Base-by-base conservation (phyloP, 2,888 invertebrate genomes). In the Caenorhabditis macrosperma region DNA sequence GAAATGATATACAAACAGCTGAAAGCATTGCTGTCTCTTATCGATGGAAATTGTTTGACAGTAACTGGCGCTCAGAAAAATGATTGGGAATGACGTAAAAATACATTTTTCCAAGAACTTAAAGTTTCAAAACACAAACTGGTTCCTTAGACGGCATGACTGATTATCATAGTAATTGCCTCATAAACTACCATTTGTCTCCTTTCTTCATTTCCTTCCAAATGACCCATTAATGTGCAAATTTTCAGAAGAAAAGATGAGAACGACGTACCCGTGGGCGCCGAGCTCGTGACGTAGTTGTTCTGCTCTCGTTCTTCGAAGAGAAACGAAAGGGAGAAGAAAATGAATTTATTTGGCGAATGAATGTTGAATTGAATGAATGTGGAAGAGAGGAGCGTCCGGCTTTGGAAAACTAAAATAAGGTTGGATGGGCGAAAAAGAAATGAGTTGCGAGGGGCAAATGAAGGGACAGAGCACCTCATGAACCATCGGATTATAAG, bases 341-440 rank as follows among this genome's bases (percentile, higher is more conserved):
- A 68, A 68, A 68, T 68, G 38, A 68, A 68, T 68, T 68, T 68
- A 68, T 68, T 59, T 46, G 50, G 28, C 24, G 57, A 59, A 57
- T 55, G 68, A 59, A 57, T 67, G 67, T 68, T 59, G 68, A 59
- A 50, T 68, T 41, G 48, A 57, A 59, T 64, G 41, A 50, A 46
- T 22, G 28, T n/a, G n/a, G 54, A 54, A 54, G 50, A 55, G 48
- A 55, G 55, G 28, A 48, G 50, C 2, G 26, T 17, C 5, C 7
- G 41, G 35, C 41, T 41, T 26, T 38, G 24, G 7, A 33, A 5
- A 38, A 26, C 35, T 20, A 28, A 54, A 22, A 28, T 35, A 38
- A 15, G 30, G 28, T 20, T 24, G 41, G 26, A n/a, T 46, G 44
- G 12, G 15, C 28, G 20, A 9, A 28, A 44, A 67, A 22, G 44